Conservation (phyloP, 2,797 vertebrate species). For the Pseudochirops cupreus region DNA sequence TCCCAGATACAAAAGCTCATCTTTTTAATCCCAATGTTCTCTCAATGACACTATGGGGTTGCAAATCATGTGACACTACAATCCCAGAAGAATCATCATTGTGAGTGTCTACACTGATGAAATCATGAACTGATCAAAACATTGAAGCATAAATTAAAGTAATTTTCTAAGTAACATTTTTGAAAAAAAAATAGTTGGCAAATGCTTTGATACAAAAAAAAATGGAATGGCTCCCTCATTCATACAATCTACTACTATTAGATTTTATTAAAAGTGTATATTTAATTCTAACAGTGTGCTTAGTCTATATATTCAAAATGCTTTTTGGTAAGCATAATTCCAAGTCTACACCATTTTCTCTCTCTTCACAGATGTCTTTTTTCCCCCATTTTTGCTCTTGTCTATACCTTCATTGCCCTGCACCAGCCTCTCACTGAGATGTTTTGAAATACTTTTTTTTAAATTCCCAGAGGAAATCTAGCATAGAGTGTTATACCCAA, state of each 20-base stretch:
- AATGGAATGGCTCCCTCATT: conserved; percentile 3
- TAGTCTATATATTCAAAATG: background rate
- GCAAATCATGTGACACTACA: background rate
- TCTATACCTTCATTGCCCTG: background rate
- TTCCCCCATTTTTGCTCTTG: background rate
- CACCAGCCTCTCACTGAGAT: background rate
- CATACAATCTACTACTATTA: background rate
- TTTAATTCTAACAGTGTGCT: background rate
- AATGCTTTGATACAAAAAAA: background rate
- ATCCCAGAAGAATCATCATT: background rate
- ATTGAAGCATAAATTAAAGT: background rate
- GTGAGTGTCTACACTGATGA: background rate
- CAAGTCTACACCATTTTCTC: background rate
- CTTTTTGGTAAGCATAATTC: background rate
- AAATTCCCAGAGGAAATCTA: background rate
- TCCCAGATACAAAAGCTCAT: background rate
- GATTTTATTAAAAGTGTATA: background rate
- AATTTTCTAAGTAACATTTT: conserved; percentile 28
- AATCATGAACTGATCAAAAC: background rate
- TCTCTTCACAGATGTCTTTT: background rate
- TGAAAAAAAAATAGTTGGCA: background rate
- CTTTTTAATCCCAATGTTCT: background rate
- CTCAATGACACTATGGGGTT: background rate
- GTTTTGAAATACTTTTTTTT: background rate
- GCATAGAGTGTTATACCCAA: background rate